A percentile compares a stretch with the other conserved stretches of the same genome.
These are phyloP conservation scores for Caradrina kadenii DNA, from an alignment of 2,888 invertebrate genomes.

Conservation along the genomic window DNA sequence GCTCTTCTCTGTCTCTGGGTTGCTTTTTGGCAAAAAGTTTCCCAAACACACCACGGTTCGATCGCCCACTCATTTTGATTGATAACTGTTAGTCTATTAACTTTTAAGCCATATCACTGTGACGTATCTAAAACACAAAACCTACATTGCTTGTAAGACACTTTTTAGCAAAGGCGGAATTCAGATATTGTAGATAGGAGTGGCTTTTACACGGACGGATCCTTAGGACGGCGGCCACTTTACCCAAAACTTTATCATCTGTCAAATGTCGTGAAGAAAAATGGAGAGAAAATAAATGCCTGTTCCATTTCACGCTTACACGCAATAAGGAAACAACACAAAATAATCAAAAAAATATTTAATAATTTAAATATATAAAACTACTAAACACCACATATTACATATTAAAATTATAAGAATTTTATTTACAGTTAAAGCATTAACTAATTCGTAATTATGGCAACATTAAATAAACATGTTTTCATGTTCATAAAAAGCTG, in stretches of 20 bases:
- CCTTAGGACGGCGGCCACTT: constrained; percentile 71
- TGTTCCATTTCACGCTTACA: constrained; percentile 59
- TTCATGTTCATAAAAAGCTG: constrained; percentile 2
- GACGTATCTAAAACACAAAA: constrained; percentile 71
- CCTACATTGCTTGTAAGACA: constrained; percentile 78
- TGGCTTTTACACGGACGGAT: constrained; percentile 87
- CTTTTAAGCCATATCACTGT: constrained; percentile 80
- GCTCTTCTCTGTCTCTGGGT: constrained; percentile 83
- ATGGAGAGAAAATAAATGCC: constrained; percentile 57
- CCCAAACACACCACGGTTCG: constrained; percentile 87
- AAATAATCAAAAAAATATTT: not conserved
- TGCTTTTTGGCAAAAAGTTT: constrained; percentile 88
- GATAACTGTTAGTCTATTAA: constrained; percentile 67
- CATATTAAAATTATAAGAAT: too few relatives aligned
- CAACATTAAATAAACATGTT: not conserved
- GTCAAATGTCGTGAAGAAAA: constrained; percentile 70
- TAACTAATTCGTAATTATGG: not conserved
- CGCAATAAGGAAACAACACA: not conserved
- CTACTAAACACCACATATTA: not conserved
- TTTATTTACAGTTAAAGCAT: not conserved
- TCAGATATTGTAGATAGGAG: constrained; percentile 79
- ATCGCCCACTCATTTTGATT: constrained; percentile 87
- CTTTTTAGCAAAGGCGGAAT: constrained; percentile 72
- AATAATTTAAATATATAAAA: not conserved
- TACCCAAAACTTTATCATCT: constrained; percentile 71